These are phyloP conservation scores for Poeciliopsis infans DNA, from an alignment of 2,797 vertebrate species.

Conservation along the genomic window DNA sequence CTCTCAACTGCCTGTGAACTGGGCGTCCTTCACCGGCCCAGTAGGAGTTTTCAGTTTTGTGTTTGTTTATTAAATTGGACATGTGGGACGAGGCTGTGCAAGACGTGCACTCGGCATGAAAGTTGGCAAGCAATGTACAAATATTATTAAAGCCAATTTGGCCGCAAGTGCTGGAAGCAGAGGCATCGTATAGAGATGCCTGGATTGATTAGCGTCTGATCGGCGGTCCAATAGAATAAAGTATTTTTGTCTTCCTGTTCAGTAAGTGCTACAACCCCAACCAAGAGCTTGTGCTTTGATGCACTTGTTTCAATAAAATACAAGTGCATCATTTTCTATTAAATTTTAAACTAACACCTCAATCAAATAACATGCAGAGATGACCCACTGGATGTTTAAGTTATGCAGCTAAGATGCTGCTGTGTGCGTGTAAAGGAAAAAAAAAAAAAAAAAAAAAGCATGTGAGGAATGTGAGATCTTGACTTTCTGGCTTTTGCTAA, in stretches of 20 bases:
- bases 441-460: background rate
- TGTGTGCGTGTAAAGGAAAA: background rate
- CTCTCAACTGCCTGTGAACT: background rate
- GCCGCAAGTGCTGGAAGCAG: background rate
- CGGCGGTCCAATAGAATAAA: background rate
- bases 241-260: background rate
- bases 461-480: slow-evolving; percentile 5
- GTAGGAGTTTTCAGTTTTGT: slow-evolving; percentile 6
- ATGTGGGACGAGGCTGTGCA: background rate
- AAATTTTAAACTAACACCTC: background rate
- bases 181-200: background rate
- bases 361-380: background rate
- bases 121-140: background rate
- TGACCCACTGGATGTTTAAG: background rate
- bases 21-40: background rate
- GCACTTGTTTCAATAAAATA: background rate
- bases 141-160: slow-evolving; percentile 3
- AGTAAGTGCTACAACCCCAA: background rate
- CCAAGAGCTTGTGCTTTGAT: background rate
- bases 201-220: background rate
- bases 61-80: slow-evolving; percentile 1
- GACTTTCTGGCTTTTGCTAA: slow-evolving; percentile 14
- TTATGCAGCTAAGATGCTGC: background rate
- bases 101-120: background rate
- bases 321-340: background rate